These are phyloP conservation scores for Metopia argyrocephala DNA, from an alignment of 2,888 invertebrate genomes.

Conservation along the genomic window DNA sequence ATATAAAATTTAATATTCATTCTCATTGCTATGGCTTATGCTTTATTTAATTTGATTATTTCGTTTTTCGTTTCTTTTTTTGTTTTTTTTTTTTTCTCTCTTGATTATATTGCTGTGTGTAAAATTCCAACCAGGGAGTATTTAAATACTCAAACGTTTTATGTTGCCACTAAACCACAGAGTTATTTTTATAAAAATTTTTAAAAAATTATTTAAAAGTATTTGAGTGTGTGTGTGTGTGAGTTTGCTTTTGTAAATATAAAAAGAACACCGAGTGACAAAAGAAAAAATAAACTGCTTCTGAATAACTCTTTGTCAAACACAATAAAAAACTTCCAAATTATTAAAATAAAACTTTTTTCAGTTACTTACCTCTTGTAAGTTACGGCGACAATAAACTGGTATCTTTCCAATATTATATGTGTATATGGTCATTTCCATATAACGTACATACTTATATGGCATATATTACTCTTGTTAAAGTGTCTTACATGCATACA, in stretches of 20 bases:
- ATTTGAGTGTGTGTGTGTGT: not conserved
- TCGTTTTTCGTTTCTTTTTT: constrained; percentile 34
- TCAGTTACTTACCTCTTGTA: too few relatives aligned
- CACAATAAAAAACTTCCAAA: too few relatives aligned
- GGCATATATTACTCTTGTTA: too few relatives aligned
- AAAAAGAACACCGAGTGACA: too few relatives aligned
- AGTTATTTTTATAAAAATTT: constrained; percentile 13
- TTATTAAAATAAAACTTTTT: too few relatives aligned
- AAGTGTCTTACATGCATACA: too few relatives aligned
- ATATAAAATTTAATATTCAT: constrained; percentile 21
- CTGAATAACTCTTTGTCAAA: too few relatives aligned
- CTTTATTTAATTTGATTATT: constrained; percentile 26
- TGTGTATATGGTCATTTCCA: too few relatives aligned
- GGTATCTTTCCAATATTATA: too few relatives aligned
- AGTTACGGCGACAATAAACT: too few relatives aligned
- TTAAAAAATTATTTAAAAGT: not conserved
- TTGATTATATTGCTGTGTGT: not conserved
- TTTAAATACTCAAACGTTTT: constrained; percentile 28
- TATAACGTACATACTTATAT: too few relatives aligned
- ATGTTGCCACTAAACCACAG: not conserved
- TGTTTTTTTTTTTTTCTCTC: not conserved
- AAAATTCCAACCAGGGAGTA: constrained; percentile 4
- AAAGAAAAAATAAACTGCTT: too few relatives aligned
- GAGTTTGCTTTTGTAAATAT: not conserved
- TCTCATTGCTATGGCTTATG: not conserved